Evolutionary conservation across 2,797 vertebrate genomes (phyloP), one percentile per base, ranked within the genome.

Genomic region (Intellagama lesueurii): DNA sequence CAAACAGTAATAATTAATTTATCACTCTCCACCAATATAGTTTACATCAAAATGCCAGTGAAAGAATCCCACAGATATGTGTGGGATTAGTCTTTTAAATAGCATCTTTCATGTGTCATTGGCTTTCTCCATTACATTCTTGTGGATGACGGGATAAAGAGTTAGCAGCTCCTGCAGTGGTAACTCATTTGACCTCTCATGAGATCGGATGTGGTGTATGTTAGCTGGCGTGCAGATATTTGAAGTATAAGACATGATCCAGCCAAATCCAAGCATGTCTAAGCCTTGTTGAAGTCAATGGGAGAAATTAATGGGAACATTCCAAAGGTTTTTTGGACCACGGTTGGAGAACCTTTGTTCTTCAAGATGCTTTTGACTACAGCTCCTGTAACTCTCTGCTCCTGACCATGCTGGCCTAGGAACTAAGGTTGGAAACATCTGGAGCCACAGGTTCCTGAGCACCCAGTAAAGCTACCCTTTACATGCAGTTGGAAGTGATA

Each of bases 1-100:
- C 16, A 92, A 93, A 90, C 82, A 56, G 11, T 87, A 83, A 89
- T 83, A 92, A 2, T n/a, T 91, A 89, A 88, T 91, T 92, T 94
- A 87, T 92, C 95, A 92, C 79, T 47, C 89, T 87, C 69, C 77
- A 87, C 17, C 2, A 73, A 44, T 91, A 30, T 92, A 82, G 91
- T 89, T 91, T 47, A 85, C 90, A 93, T 77, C 52, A 16, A 40
- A 91, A 49, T 85, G 87, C 44, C 4, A 35, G 5, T 52, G 56
- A 32, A 81, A 91, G 0, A 0, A 75, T 87, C 68, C 30, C 87
- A 47, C 35, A 60, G 86, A 81, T 81, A 49, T 64, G 60, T 35
- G 30, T n/a, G 69, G 79, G 56, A 75, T 88, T n/a, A 60, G 47
- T 81, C 52, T 19, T 14, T 73, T 81, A 81, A 73, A 81, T 30